Base-by-base conservation (phyloP, 2,797 vertebrate species). In the Sebastes jordani region DNA sequence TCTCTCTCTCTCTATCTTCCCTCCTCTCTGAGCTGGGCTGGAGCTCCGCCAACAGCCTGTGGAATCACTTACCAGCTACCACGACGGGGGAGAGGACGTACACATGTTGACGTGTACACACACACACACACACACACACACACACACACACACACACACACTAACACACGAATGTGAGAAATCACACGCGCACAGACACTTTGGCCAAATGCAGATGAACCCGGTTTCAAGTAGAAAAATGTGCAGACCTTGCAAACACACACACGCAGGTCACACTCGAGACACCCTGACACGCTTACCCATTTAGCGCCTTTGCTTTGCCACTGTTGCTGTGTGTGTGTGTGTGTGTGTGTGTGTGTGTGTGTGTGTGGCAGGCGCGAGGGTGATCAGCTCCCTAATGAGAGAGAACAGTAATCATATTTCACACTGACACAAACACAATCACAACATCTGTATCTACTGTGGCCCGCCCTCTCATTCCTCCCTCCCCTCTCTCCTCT, bases 341-440 rank as follows among this genome's bases (percentile, higher is more conserved):
- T 71, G 73, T 82, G 73, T 62, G 38, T 52, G 25, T 29, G 42
- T 62, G 59, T 71, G 66, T 78, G 32, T 82, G 78, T 68, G 68
- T 60, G 72, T 63, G 55, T 71, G 71, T 66, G 54, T 65, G 36
- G 13, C 61, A 59, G 64, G 42, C 67, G 71, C 20, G 73, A 87
- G 92, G 87, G 90, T 90, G 89, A 95, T 94, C 92, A 92, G 87
- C 90, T 90, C 88, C 78, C 88, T 94, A 93, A 94, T 93, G 92
- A 93, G 90, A 88, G 82, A 83, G 90, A 94, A 92, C 86, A 90
- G 92, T 93, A 94, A 95, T 95, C 93, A 94, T 94, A 93, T 95
- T 94, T 95, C 92, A 94, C 91, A 93, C 77, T 76, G 86, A 94
- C 91, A 93, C 87, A 93, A 90, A 93, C 91, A 92, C 93, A 93